Conservation (phyloP, 2,888 invertebrate genomes). For the Oligia fasciuncula region DNA sequence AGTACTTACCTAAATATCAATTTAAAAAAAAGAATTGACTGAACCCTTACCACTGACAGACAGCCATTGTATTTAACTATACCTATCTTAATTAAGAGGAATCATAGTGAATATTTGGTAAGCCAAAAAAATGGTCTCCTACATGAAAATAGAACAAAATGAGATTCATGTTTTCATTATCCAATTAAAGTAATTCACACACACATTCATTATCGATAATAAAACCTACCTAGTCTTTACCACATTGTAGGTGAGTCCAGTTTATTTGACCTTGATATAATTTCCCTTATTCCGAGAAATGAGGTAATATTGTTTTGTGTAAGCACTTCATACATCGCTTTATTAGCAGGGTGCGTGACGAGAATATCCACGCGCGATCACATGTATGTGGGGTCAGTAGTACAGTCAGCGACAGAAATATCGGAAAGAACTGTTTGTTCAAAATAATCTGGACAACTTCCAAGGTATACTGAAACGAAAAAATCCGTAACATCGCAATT, state of each 20-base stretch:
- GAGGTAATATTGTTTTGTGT: constrained; percentile 75
- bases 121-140: neutral
- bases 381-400: constrained; percentile 61
- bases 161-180: neutral
- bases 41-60: neutral
- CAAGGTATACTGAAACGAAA: neutral
- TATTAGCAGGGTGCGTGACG: constrained; percentile 85
- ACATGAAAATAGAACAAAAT: neutral
- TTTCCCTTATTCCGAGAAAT: constrained; percentile 71
- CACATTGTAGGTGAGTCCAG: neutral
- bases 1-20: neutral
- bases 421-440: neutral
- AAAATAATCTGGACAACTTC: neutral
- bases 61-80: neutral
- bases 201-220: neutral
- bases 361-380: constrained; percentile 76
- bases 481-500: neutral
- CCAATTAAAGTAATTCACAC: neutral
- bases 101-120: neutral
- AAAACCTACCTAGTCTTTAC: neutral
- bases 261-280: constrained; percentile 67
- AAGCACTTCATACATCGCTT: constrained; percentile 84
- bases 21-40: neutral
- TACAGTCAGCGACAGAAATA: constrained; percentile 24
- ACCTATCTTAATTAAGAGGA: neutral